Evolutionary conservation across 2,888 invertebrate genomes (phyloP).

Genomic region (Carpatolechia fugitivella): DNA sequence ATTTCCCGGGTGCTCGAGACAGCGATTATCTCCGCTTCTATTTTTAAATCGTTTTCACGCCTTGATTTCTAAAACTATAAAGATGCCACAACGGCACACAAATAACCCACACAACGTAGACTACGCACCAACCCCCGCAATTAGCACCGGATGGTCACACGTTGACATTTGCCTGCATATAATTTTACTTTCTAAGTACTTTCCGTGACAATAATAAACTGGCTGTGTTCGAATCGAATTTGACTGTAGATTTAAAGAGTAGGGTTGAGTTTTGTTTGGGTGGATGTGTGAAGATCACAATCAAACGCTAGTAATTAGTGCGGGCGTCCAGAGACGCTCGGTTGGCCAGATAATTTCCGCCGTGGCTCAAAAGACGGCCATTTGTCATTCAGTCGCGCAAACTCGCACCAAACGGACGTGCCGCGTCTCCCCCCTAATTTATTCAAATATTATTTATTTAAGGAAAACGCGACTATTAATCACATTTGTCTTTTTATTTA

Average conservation of each 20-base stretch:
- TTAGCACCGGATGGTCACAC: slow-evolving; percentile 78
- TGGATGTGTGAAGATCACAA: slow-evolving; percentile 57
- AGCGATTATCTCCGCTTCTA: slow-evolving; percentile 29
- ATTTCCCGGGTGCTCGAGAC: background rate
- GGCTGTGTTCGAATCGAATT: slow-evolving; percentile 29
- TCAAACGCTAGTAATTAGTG: slow-evolving; percentile 77
- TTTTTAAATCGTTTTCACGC: slow-evolving; percentile 58
- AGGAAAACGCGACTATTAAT: slow-evolving; percentile 76
- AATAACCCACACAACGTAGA: slow-evolving; percentile 50
- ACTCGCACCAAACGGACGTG: slow-evolving; percentile 67
- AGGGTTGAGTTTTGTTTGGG: slow-evolving; percentile 42
- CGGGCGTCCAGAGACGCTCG: slow-evolving; percentile 68
- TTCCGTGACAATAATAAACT: slow-evolving; percentile 69
- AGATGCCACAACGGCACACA: slow-evolving; percentile 63
- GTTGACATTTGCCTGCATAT: slow-evolving; percentile 70
- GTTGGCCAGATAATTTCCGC: slow-evolving; percentile 78
- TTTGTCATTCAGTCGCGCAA: slow-evolving; percentile 76
- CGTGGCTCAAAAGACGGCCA: slow-evolving; percentile 74
- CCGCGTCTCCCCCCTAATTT: slow-evolving; percentile 65
- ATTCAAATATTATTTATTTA: slow-evolving; percentile 79
- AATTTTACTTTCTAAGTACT: slow-evolving; percentile 76
- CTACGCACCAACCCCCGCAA: slow-evolving; percentile 56
- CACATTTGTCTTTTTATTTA: slow-evolving; percentile 77
- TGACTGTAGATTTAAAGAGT: slow-evolving; percentile 34
- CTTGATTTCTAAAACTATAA: slow-evolving; percentile 52